Evolutionary conservation across 2,113 vertebrate genomes (phyloP).

Genomic region (Neomonachus schauinslandi): DNA sequence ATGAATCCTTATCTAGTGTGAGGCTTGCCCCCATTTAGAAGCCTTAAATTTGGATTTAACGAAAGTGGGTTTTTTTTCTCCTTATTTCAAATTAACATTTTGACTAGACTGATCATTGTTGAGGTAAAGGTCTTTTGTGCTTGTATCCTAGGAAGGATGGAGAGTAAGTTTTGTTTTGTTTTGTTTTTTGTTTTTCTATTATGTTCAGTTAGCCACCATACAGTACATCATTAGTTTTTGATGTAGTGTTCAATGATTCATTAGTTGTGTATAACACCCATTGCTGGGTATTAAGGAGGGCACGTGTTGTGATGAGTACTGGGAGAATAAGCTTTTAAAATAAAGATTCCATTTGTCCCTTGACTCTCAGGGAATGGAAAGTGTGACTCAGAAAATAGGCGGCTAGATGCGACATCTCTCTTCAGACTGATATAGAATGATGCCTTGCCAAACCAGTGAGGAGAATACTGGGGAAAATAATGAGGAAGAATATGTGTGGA

Average conservation of each 20-base stretch:
- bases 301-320: too few species aligned
- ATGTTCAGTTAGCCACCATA: too few species aligned
- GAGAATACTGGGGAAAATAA: not conserved
- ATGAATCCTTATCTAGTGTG: not conserved
- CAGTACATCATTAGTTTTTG: too few species aligned
- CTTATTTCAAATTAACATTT: not conserved
- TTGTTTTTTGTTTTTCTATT: too few species aligned
- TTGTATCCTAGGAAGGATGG: not conserved
- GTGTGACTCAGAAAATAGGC: not conserved
- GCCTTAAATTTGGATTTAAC: slow-evolving; percentile 12
- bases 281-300: too few species aligned
- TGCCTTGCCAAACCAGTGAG: not conserved
- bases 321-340: not conserved
- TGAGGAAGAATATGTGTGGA: not conserved
- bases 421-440: not conserved
- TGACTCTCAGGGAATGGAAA: not conserved
- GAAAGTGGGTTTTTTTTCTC: not conserved
- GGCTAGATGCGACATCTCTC: not conserved
- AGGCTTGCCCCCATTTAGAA: not conserved
- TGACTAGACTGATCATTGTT: not conserved
- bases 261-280: too few species aligned
- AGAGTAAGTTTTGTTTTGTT: not conserved
- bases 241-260: too few species aligned
- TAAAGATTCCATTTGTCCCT: not conserved
- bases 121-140: not conserved